A percentile compares a stretch with the other conserved stretches of the same genome.
Evolutionary conservation across 2,797 vertebrate genomes (phyloP).

Genomic region (Lerista edwardsae): DNA sequence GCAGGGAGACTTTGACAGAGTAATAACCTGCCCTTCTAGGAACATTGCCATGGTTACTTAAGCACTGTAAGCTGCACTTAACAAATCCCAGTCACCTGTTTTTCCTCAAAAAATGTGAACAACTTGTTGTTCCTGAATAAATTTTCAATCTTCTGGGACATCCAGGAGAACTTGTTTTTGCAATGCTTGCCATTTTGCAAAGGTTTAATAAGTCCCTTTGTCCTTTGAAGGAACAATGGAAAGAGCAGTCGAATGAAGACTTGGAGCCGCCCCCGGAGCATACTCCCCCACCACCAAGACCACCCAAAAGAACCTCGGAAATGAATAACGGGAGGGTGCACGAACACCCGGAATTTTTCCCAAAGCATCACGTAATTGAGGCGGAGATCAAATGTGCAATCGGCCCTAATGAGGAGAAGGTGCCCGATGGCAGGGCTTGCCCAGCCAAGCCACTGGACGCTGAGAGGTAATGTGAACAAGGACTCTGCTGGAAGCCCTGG

Average conservation of each 20-base stretch:
- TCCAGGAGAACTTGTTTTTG: neutral
- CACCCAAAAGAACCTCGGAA: conserved; percentile 80
- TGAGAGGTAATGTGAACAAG: conserved; percentile 69
- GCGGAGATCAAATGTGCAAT: conserved; percentile 39
- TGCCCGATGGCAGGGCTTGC: conserved; percentile 55
- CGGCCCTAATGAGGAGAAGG: conserved; percentile 33
- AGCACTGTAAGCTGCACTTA: neutral
- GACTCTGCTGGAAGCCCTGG: neutral
- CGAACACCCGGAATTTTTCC: conserved; percentile 72
- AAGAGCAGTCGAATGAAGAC: conserved; percentile 93
- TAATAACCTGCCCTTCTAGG: neutral
- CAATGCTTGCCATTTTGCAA: neutral
- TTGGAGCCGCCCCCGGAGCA: conserved; percentile 90
- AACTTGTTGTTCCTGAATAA: neutral
- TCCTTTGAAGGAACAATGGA: conserved; percentile 89
- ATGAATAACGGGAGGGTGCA: conserved; percentile 82
- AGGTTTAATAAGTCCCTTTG: neutral
- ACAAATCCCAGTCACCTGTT: neutral
- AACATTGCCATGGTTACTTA: neutral
- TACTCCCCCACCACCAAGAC: conserved; percentile 87
- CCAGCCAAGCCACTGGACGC: neutral
- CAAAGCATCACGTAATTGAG: conserved; percentile 63
- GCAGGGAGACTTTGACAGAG: neutral
- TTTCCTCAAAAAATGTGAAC: neutral
- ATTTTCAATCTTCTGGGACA: neutral